Base-by-base conservation (phyloP, 1,140 invertebrate genomes). In the Neotoxoptera formosana region DNA sequence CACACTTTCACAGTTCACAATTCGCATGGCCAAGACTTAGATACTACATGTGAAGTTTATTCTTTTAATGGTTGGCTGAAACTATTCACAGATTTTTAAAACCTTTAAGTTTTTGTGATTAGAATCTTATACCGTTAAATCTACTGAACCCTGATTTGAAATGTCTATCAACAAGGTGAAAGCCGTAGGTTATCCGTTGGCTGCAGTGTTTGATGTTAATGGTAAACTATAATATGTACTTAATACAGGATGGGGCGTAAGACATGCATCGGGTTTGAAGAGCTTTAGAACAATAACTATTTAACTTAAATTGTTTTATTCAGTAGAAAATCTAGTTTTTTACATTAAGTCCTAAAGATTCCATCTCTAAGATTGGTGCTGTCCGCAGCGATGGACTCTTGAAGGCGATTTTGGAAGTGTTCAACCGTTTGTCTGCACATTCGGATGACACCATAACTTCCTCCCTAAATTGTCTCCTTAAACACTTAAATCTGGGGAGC, bases 151-250 rank as follows among this genome's bases (percentile, higher is more conserved):
- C 60, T 76, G 14, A n/a, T 76, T 76, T 76, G 30, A 0, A 25
- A 90, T 90, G 89, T 90, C 53, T 34, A 45, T 30, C 30, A 25
- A 48, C n/a, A 93, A 93, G 34, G 25, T 93, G 34, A 93, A 84
- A 86, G 91, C 91, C 11, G 25, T 93, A 14, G 91, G 34, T 56
- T 93, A 93, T 14, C 91, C 91, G 11, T 53, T 53, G 25, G 81
- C 81, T 84, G 6, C 48, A 17, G 36, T 83, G 9, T 84, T 93
- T 36, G 81, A 93, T 48, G 76, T 25, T 8, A 93, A 53, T n/a
- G 81, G 91, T 93, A 86, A 67, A 48, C 11, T 36, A 53, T 41
- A 11, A 1, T 25, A 47, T 30, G 6, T 91, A 53, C 3, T 48
- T 14, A 2, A 67, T 41, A 41, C 2, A 41, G 41, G 41, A 41